Evolutionary conservation across 37 sponge, comb jelly and placozoan genomes (phyloP).

Genomic region (Haliclona indistincta): DNA sequence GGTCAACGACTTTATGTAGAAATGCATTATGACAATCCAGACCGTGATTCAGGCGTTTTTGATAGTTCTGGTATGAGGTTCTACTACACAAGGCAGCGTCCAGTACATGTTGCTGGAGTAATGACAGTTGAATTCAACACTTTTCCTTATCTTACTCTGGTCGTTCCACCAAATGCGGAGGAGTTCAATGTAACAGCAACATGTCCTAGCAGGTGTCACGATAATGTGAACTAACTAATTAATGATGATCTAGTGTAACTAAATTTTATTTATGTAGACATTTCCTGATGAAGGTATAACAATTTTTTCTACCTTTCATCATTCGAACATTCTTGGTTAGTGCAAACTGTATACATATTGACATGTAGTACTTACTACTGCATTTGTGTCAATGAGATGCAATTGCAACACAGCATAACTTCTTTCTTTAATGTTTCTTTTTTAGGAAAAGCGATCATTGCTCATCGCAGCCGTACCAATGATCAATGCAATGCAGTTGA

Average conservation of each 20-base stretch:
- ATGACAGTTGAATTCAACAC: background rate
- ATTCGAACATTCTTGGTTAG: background rate
- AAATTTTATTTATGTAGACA: background rate
- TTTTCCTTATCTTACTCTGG: background rate
- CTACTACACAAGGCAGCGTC: background rate
- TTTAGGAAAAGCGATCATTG: no score
- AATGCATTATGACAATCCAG: slow-evolving; percentile 77
- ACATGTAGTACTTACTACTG: no score
- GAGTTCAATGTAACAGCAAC: background rate
- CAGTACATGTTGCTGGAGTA: background rate
- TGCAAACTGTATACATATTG: no score
- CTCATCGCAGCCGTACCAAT: no score
- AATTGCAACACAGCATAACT: no score
- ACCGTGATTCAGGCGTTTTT: background rate
- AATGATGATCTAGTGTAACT: background rate
- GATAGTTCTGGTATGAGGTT: background rate
- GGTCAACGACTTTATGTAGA: slow-evolving; percentile 31
- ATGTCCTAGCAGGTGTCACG: background rate
- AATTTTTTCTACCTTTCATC: background rate
- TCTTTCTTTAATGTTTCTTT: no score
- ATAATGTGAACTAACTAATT: background rate
- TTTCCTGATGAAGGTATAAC: background rate
- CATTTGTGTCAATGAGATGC: no score
- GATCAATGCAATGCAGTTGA: no score
- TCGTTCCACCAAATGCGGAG: background rate